Evolutionary conservation across 1,140 invertebrate genomes (phyloP).

Genomic region (Drosophila jambulina): DNA sequence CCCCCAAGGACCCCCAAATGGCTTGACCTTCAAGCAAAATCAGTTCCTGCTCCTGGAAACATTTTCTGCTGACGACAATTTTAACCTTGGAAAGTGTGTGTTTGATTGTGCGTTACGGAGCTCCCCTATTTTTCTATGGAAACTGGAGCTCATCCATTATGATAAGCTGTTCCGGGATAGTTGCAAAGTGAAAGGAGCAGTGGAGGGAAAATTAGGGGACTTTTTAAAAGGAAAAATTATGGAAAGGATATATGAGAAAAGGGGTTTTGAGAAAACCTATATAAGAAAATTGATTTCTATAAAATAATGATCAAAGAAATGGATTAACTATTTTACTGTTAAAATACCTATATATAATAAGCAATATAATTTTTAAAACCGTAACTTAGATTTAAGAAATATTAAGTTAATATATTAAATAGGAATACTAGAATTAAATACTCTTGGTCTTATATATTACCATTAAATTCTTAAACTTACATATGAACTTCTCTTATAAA

Average conservation of each 20-base stretch:
- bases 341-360: no score
- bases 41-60: constrained; percentile 54
- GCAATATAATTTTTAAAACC: neutral
- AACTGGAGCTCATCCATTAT: constrained; percentile 67
- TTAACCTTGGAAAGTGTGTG: constrained; percentile 56
- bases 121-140: constrained; percentile 17
- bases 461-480: neutral
- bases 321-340: no score
- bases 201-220: neutral
- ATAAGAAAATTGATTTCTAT: neutral
- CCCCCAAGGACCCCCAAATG: constrained; percentile 29
- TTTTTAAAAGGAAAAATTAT: neutral
- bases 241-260: no score
- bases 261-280: neutral
- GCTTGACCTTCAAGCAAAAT: constrained; percentile 64
- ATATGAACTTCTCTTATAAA: no score
- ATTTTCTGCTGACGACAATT: constrained; percentile 45
- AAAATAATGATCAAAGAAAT: neutral
- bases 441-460: neutral
- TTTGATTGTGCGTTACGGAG: constrained; percentile 16
- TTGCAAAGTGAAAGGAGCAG: constrained; percentile 24
- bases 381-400: neutral
- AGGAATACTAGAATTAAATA: no score
- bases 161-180: constrained; percentile 71
- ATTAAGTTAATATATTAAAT: no score